phyloP scores from a whole-genome alignment of 2,113 vertebrate genomes.

The Cephalophus harveyi region DNA sequence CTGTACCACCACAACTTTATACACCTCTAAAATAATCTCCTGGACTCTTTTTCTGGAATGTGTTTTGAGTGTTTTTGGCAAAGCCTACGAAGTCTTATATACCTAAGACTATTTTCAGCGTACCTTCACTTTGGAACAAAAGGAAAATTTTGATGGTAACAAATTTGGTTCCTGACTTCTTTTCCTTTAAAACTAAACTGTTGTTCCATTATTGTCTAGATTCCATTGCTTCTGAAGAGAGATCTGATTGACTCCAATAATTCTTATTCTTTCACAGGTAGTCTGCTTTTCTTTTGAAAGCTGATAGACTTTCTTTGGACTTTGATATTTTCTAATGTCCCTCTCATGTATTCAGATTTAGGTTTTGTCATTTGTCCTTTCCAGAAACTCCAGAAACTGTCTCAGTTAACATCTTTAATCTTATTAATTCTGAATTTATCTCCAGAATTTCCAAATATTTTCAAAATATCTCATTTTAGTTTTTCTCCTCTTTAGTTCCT shows the following conservation, averaged over 20 bases:
- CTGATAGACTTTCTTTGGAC: neutral
- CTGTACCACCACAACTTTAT: neutral
- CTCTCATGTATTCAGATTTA: neutral
- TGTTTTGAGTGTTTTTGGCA: neutral
- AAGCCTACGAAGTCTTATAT: neutral
- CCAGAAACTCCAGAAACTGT: neutral
- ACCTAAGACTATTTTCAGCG: neutral
- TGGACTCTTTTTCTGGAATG: neutral
- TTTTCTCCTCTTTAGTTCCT: neutral
- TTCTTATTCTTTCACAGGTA: neutral
- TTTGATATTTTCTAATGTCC: neutral
- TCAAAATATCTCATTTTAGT: neutral
- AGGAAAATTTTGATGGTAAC: neutral
- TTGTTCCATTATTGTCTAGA: neutral
- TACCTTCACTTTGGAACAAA: neutral
- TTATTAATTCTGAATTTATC: neutral
- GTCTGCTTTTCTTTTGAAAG: neutral
- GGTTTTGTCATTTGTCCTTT: neutral
- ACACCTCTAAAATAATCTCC: neutral
- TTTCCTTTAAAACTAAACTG: neutral
- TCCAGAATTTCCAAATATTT: neutral
- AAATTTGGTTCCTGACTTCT: neutral
- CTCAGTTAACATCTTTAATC: neutral
- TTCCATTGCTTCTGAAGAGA: neutral
- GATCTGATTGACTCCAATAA: neutral